Evolutionary conservation across 2,113 vertebrate genomes (phyloP).

Genomic region (Lycaon pictus): DNA sequence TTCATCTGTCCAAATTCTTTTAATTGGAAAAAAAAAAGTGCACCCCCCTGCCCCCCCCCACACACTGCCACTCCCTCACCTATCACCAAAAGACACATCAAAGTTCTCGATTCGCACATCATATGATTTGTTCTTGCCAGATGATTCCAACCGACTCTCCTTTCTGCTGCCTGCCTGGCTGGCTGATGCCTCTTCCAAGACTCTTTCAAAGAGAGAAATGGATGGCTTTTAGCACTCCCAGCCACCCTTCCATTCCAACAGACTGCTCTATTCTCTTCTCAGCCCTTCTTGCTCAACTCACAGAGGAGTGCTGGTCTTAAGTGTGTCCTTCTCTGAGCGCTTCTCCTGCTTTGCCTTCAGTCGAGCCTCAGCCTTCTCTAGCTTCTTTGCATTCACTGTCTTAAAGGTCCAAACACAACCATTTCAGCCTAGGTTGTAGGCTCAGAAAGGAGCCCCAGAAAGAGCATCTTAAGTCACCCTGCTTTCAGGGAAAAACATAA

Average conservation of each 20-base stretch:
- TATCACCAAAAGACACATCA: slow-evolving; percentile 97
- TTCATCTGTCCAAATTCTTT: neutral
- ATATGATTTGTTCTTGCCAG: slow-evolving; percentile 98
- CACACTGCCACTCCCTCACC: slow-evolving; percentile 86
- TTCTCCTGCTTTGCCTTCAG: slow-evolving; percentile 96
- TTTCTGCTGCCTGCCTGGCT: slow-evolving; percentile 99
- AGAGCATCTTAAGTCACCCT: neutral
- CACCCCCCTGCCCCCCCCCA: neutral
- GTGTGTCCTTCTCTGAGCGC: slow-evolving; percentile 93
- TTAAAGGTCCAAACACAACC: slow-evolving; percentile 84
- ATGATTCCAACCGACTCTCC: slow-evolving; percentile 94
- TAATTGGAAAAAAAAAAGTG: neutral
- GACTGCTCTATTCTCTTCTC: neutral
- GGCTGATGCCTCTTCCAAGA: slow-evolving; percentile 97
- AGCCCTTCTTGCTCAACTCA: slow-evolving; percentile 81
- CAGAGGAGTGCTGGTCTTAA: slow-evolving; percentile 89
- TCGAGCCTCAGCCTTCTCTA: slow-evolving; percentile 98
- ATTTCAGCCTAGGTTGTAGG: neutral
- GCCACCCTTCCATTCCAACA: neutral
- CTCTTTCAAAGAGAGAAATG: slow-evolving; percentile 84
- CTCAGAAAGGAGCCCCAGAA: neutral
- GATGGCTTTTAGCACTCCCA: neutral
- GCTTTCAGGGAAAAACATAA: neutral
- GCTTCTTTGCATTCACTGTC: slow-evolving; percentile 96
- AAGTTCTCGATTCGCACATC: slow-evolving; percentile 99